phyloP scores from a whole-genome alignment of 2,113 vertebrate genomes.

The Crypturellus undulatus region DNA sequence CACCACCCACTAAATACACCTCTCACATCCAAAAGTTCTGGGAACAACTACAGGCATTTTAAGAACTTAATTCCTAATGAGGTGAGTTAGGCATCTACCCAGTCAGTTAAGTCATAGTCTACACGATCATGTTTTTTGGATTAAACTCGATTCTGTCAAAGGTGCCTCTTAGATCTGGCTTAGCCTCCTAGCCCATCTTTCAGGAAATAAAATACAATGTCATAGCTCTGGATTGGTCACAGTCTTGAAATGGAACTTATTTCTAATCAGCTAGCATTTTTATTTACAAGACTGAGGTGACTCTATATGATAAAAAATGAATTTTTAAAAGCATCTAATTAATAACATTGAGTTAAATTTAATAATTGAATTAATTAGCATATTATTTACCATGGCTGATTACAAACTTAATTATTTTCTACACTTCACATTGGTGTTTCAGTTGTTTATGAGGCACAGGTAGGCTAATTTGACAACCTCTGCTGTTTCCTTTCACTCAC shows the following conservation, averaged over 20 bases:
- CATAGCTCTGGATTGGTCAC: background rate
- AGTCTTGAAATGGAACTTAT: background rate
- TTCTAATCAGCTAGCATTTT: background rate
- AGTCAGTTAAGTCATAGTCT: background rate
- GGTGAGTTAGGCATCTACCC: background rate
- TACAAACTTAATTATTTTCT: constrained; percentile 27
- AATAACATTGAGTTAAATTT: background rate
- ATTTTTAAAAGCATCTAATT: background rate
- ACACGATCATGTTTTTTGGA: background rate
- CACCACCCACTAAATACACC: background rate
- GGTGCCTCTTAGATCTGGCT: background rate
- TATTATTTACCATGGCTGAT: constrained; percentile 5
- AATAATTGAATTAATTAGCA: background rate
- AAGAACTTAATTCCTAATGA: background rate
- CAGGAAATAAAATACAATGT: too few species aligned
- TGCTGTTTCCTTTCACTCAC: background rate
- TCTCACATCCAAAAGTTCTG: background rate
- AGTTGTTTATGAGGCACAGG: background rate
- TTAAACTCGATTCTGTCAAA: background rate
- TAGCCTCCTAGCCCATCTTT: background rate
- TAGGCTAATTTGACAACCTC: background rate
- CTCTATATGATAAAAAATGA: background rate
- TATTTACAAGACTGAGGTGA: background rate
- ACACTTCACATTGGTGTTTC: background rate
- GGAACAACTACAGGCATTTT: accelerated